Evolutionary conservation across 2,888 invertebrate species (phyloP).

Genomic region (Acanthoscelides obtectus): DNA sequence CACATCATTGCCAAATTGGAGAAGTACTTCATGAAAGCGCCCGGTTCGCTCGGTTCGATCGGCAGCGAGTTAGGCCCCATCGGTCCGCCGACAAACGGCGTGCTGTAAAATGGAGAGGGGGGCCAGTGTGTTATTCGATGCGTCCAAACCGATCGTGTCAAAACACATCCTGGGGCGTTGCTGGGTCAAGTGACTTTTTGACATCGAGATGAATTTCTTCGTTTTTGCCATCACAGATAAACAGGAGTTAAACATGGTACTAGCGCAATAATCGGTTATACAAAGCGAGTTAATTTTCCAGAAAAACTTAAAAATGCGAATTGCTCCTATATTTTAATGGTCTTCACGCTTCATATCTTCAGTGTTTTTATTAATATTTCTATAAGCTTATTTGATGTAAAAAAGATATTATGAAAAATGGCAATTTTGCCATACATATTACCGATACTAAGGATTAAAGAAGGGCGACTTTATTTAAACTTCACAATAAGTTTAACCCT

Average conservation of each 20-base stretch:
- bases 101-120: constrained; percentile 45
- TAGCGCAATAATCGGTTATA: background rate
- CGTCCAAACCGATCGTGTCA: background rate
- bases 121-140: background rate
- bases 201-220: no score
- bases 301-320: background rate
- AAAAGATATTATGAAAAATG: no score
- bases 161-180: background rate
- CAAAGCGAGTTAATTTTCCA: background rate
- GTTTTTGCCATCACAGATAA: no score
- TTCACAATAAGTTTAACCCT: no score
- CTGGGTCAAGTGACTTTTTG: background rate
- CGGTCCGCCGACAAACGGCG: constrained; percentile 69
- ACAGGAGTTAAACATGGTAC: no score
- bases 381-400: no score
- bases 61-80: constrained; percentile 66
- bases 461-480: no score
- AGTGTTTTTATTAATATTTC: no score
- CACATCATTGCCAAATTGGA: constrained; percentile 98
- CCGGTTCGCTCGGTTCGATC: constrained; percentile 61
- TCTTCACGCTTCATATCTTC: no score
- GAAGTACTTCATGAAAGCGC: constrained; percentile 87
- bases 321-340: no score
- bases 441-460: no score
- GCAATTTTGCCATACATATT: no score